These are phyloP conservation scores for Sphenopsis melanotis DNA, from an alignment of 2,797 vertebrate genomes.

Conservation along the genomic window DNA sequence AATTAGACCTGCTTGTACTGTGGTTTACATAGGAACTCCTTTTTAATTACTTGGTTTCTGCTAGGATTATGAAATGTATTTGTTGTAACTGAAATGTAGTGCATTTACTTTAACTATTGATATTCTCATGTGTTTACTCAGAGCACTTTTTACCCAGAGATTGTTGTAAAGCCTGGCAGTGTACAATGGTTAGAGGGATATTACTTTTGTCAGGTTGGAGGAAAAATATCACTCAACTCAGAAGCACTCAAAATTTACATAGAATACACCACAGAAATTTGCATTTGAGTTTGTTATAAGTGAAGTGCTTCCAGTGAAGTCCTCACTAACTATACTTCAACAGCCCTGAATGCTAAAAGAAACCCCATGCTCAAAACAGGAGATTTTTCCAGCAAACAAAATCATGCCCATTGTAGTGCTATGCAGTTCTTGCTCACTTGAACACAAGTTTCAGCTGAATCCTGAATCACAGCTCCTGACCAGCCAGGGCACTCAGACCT, in stretches of 20 bases:
- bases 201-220: not conserved
- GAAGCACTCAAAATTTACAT: not conserved
- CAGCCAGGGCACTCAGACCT: not conserved
- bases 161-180: not conserved
- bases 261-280: not conserved
- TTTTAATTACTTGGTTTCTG: not conserved
- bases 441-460: not conserved
- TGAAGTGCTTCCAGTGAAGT: fast-evolving
- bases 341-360: not conserved
- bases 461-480: not conserved
- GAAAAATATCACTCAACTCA: not conserved
- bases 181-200: not conserved
- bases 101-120: not conserved
- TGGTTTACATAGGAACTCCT: not conserved
- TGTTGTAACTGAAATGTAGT: not conserved
- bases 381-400: not conserved
- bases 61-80: not conserved
- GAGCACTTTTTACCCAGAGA: not conserved
- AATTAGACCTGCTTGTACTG: not conserved
- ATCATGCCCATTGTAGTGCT: not conserved
- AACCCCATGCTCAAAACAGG: not conserved
- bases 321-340: not conserved
- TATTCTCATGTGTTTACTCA: not conserved
- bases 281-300: not conserved
- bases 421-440: not conserved